A percentile compares a stretch with the other conserved stretches of the same genome.
These are phyloP conservation scores for Salvelinus alpinus DNA, from an alignment of 2,113 vertebrate species.

Conservation along the genomic window DNA sequence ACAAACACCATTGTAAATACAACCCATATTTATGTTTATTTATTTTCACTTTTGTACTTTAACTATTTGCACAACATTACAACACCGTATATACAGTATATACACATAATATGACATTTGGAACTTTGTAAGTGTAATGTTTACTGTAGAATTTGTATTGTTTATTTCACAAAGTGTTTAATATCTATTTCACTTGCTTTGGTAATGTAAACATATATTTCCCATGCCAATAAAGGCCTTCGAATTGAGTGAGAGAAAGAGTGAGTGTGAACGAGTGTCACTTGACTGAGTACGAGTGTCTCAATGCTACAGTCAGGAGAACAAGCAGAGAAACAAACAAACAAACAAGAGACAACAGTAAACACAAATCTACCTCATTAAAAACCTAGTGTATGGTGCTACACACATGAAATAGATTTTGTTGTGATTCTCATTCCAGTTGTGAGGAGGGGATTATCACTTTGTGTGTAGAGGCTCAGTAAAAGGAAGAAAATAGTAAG, in stretches of 20 bases:
- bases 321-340: constrained; percentile 11
- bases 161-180: no score
- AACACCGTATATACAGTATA: no score
- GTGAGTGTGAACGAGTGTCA: not conserved
- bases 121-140: no score
- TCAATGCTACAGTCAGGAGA: not conserved
- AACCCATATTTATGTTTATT: no score
- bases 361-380: not conserved
- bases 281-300: not conserved
- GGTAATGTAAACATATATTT: no score
- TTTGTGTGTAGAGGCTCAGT: not conserved
- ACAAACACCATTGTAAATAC: no score
- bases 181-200: no score
- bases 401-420: not conserved
- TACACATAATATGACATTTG: no score
- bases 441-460: not conserved
- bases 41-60: no score
- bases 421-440: not conserved
- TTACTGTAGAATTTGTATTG: no score
- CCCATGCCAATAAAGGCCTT: no score
- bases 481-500: not conserved
- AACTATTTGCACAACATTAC: no score
- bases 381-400: not conserved
- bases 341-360: not conserved
- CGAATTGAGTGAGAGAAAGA: not conserved